These are phyloP conservation scores for Syritta pipiens DNA, from an alignment of 2,888 invertebrate species.

Conservation along the genomic window DNA sequence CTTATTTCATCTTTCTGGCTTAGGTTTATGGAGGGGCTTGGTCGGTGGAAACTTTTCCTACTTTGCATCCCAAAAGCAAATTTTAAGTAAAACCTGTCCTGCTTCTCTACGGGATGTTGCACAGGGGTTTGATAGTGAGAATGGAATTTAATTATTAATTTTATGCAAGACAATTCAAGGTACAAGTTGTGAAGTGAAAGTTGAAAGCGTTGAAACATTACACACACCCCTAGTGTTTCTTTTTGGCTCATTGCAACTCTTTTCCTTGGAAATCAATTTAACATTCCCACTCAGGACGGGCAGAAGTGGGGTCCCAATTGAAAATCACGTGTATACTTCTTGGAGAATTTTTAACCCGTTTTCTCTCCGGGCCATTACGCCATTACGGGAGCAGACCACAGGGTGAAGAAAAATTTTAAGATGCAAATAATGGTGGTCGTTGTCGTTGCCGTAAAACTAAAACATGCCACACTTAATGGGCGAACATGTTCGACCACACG, in stretches of 20 bases:
- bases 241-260: constrained; percentile 35
- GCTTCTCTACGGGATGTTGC: constrained; percentile 24
- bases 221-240: not conserved
- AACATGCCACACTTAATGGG: constrained; percentile 34
- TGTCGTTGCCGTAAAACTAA: constrained; percentile 34
- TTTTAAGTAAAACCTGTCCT: constrained; percentile 50
- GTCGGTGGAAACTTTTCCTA: constrained; percentile 24
- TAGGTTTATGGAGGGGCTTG: not conserved
- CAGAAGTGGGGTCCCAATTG: not conserved
- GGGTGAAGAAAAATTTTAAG: constrained; percentile 41
- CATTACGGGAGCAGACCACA: constrained; percentile 70
- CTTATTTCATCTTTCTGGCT: constrained; percentile 46
- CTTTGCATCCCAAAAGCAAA: constrained; percentile 55
- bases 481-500: constrained; percentile 44
- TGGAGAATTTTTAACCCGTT: constrained; percentile 1
- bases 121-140: constrained; percentile 58
- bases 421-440: constrained; percentile 51
- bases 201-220: no score
- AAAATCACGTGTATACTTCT: constrained; percentile 31
- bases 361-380: constrained; percentile 68
- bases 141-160: constrained; percentile 68
- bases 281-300: constrained; percentile 2
- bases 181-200: constrained; percentile 22
- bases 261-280: constrained; percentile 52
- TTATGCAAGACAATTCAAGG: constrained; percentile 57